Conservation (phyloP, 2,888 invertebrate genomes). For the Lithodes maja region DNA sequence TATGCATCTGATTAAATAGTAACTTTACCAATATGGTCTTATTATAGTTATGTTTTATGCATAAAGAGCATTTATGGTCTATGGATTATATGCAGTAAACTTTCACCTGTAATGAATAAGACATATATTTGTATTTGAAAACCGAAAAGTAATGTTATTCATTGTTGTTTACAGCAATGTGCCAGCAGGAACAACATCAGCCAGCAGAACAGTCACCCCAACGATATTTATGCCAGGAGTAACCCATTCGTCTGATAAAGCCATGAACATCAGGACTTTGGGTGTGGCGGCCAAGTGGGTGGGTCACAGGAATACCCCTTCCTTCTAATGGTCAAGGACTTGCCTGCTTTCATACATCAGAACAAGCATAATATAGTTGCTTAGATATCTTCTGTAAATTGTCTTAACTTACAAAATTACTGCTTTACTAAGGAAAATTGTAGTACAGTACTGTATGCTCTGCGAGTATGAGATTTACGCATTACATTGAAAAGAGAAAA, state of each 20-base stretch:
- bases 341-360: conserved; percentile 35
- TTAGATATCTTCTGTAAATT: neutral
- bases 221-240: conserved; percentile 80
- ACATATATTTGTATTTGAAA: too few relatives aligned
- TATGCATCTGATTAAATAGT: too few relatives aligned
- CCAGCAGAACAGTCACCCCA: conserved; percentile 88
- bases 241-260: conserved; percentile 69
- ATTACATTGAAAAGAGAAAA: too few relatives aligned
- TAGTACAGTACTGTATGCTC: too few relatives aligned
- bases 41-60: too few relatives aligned
- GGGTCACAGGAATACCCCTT: conserved; percentile 34
- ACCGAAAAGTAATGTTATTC: conserved; percentile 41
- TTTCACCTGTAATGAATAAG: too few relatives aligned
- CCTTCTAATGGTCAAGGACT: conserved; percentile 47
- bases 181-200: conserved; percentile 84
- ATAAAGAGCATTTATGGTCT: too few relatives aligned
- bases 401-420: too few relatives aligned
- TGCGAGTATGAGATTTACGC: too few relatives aligned
- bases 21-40: too few relatives aligned
- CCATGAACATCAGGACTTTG: neutral
- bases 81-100: too few relatives aligned
- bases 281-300: neutral
- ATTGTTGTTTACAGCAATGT: conserved; percentile 83
- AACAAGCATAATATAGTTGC: neutral
- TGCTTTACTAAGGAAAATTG: too few relatives aligned